Percentiles rank a stretch among this genome's conserved stretches.
Conservation (phyloP, 2,113 vertebrate species). For the Myrmecophaga tridactyla region DNA sequence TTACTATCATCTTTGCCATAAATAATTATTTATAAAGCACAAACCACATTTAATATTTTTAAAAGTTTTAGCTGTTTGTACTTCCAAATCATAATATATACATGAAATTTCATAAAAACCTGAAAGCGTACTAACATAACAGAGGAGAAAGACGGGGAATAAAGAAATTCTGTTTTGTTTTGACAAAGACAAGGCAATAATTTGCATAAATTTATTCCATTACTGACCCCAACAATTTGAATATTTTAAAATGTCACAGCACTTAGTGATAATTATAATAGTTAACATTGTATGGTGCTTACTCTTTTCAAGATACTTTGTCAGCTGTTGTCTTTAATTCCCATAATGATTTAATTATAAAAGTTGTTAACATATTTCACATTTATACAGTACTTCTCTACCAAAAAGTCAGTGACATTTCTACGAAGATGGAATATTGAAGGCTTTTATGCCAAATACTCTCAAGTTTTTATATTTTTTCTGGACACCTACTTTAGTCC, state of each 20-base stretch:
- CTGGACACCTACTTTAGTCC: neutral
- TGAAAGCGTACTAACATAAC: neutral
- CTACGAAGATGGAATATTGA: neutral
- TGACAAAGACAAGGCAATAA: slow-evolving; percentile 10
- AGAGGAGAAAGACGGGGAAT: neutral
- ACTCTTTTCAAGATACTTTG: neutral
- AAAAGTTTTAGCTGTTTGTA: slow-evolving; percentile 13
- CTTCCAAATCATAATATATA: neutral
- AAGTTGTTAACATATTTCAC: slow-evolving; percentile 21
- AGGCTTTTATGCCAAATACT: neutral
- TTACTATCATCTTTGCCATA: slow-evolving; percentile 23
- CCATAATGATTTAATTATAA: neutral
- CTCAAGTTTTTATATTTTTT: slow-evolving; percentile 18
- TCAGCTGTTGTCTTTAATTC: neutral
- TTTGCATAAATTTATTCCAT: slow-evolving; percentile 20
- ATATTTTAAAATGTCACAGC: slow-evolving; percentile 22
- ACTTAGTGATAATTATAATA: slow-evolving; percentile 22
- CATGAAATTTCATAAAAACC: slow-evolving; percentile 35
- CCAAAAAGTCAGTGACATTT: slow-evolving; percentile 32
- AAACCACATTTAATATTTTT: neutral
- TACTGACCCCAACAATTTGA: neutral
- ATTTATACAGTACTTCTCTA: neutral
- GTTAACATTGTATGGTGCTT: neutral
- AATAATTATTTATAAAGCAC: slow-evolving; percentile 7
- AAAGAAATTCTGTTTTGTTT: slow-evolving; percentile 28